Evolutionary conservation across 1,140 invertebrate species (phyloP), one percentile per base, ranked within the genome.

Genomic region (Drosophila ananassae): DNA sequence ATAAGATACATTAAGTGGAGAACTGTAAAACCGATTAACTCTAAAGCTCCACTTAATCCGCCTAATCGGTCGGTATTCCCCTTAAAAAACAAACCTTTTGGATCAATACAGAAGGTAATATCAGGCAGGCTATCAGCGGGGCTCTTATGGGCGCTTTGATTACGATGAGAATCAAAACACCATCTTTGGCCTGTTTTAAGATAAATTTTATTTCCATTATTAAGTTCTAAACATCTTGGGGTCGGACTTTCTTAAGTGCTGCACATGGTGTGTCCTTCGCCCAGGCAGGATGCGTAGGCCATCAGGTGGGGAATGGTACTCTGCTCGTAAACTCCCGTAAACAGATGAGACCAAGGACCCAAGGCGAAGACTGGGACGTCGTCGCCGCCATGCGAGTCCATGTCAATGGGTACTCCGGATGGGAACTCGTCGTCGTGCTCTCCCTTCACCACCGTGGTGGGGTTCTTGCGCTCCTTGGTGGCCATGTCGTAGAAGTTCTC

Each of bases 251-350:
- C 25, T 28, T 41, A 41, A 17, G 12, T 1, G 3, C 22, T 62
- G 72, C 90, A 91, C 68, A 80, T 57, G 55, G 79, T 91, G 9
- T 82, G 68, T 2, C 90, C 91, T n/a, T 79, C 69, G 28, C 93
- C 93, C 24, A 94, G 87, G 57, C 95, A 95, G 2, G 93, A 92
- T 2, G 95, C 94, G 72, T 95, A 95, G 9, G 94, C 95, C 81
- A 97, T 94, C 17, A 95, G 93, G 82, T 96, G 95, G 28, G 96
- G 94, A 12, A 97, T 94, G 77, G 96, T 95, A 87, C 94, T 95
- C 90, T 97, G 96, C 76, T 97, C 96, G 84, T 96, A 95, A 10
- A 95, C 94, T 9, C 96, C 95, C 37, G 94, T 93, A 57, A 97
- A 94, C 10, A 97, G 91, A 83, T 97, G 95, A 1, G 95, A 92